Conservation (phyloP, 2,113 vertebrate species). For the Parotia lawesii region DNA sequence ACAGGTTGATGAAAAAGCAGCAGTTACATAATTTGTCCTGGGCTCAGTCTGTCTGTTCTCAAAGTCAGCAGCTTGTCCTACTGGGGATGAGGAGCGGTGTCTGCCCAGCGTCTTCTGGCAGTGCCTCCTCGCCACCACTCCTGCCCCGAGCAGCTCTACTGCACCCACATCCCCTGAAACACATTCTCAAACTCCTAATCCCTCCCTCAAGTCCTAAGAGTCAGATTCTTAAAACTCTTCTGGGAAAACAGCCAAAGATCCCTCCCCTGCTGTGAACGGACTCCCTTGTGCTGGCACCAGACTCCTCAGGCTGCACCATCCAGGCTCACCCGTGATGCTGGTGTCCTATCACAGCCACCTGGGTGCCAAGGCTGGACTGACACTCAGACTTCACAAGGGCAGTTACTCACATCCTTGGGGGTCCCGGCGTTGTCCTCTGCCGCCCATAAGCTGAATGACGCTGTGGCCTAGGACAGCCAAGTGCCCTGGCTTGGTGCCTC, state of each 20-base stretch:
- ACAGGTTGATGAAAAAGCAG: background rate
- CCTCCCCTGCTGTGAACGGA: background rate
- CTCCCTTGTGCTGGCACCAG: fast-evolving
- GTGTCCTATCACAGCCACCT: fast-evolving
- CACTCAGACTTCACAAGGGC: background rate
- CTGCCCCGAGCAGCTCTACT: background rate
- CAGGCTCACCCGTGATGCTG: fast-evolving
- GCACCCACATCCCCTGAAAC: background rate
- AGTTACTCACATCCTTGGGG: background rate
- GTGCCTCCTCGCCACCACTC: fast-evolving
- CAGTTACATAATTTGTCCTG: background rate
- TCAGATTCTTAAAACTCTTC: background rate
- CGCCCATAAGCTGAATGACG: fast-evolving
- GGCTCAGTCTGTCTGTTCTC: background rate
- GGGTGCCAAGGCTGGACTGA: fast-evolving
- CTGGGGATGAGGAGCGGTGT: background rate
- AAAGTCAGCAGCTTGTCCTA: background rate
- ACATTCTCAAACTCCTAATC: background rate
- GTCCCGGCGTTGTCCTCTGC: fast-evolving
- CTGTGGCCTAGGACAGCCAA: background rate
- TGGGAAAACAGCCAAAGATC: fast-evolving
- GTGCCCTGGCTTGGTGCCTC: background rate
- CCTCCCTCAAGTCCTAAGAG: fast-evolving
- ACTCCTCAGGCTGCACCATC: background rate
- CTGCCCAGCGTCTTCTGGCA: background rate